Base-by-base conservation (phyloP, 2,888 invertebrate species). In the Drosophila fulvimacula region DNA sequence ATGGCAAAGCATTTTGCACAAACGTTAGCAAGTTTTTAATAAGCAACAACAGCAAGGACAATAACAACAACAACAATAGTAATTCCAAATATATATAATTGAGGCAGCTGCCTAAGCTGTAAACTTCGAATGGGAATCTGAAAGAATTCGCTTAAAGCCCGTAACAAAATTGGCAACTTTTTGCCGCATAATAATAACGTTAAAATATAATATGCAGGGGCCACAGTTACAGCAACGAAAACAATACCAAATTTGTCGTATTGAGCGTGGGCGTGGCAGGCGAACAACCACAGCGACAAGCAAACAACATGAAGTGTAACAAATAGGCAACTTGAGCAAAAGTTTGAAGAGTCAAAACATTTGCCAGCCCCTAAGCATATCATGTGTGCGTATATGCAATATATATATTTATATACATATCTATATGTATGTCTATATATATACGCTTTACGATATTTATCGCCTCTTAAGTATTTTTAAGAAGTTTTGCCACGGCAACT, bases 401-500 rank as follows among this genome's bases (percentile, higher is more conserved):
- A 21, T 44, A 53, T 42, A 58, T 7, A 24, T 49, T 38, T 49
- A 24, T 51, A 32, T 21, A 58, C 36, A n/a, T 30, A 19, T 55
- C 13, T 59, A 19, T 42, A 0, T 48, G 38, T 46, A 59, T 52
- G 15, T 64, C 51, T 58, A 55, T 79, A 49, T 73, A 55, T 75
- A 42, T 76, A 44, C 62, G 62, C 76, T 69, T 81, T 81, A 72
- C 61, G 72, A 85, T 85, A 85, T 85, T 85, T 85, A 85, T 85
- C 88, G 85, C 74, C 82, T 76, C 88, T 82, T 88, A 85, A 85
- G 88, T 88, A 85, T 85, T 85, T 85, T 88, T 77, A 82, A 85
- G 85, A 83, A 84, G 85, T 84, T 73, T 73, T 77, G 70, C 81
- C 76, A 71, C 69, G 71, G 74, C 76, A 87, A 79, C 85, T 84